Base-by-base conservation (phyloP, 2,888 invertebrate species). In the Leptura quadrifasciata region DNA sequence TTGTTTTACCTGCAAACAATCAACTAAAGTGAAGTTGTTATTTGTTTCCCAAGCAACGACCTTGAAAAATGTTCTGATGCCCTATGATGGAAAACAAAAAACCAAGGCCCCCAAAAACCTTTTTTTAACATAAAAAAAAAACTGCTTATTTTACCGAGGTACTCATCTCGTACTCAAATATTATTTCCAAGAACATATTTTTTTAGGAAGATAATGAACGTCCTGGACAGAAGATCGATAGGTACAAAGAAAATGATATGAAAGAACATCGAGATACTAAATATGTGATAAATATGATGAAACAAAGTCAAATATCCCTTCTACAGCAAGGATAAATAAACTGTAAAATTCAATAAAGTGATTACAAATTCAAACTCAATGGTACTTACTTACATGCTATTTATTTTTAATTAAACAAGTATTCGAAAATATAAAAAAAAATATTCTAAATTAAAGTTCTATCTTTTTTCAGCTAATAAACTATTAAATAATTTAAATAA, bases 221-320 rank as follows among this genome's bases (percentile, higher is more conserved):
- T 9, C 71, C 70, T 21, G 81, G 82, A 60, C 80, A 77, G 68
- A 73, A 80, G 67, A 27, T 83, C 12, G 85, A 83, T 65, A 81
- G 75, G 39, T 85, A 85, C 69, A 78, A 82, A 55, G 84, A 84
- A 10, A 80, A 84, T 60, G 86, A 84, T 61, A 82, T 82, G 67
- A 82, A 84, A 31, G 89, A 89, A 81, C 85, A 85, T 20, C 80
- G 81, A 72, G 89, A 89, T 76, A 89, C 89, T 12, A 80, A 84
- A 69, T 89, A 89, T 79, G 88, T 89, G 2, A 72, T 88, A n/a
- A 83, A 87, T 54, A 87, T 87, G 63, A 85, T 89, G 86, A 82
- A 81, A 31, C 79, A 83, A 74, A 89, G 88, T 81, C 85, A 86
- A 80, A 76, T 83, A 75, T 84, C 85, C 17, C 73, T 80, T 63